These are phyloP conservation scores for Protodeltote pygarga DNA, from an alignment of 2,888 invertebrate genomes.

Conservation along the genomic window DNA sequence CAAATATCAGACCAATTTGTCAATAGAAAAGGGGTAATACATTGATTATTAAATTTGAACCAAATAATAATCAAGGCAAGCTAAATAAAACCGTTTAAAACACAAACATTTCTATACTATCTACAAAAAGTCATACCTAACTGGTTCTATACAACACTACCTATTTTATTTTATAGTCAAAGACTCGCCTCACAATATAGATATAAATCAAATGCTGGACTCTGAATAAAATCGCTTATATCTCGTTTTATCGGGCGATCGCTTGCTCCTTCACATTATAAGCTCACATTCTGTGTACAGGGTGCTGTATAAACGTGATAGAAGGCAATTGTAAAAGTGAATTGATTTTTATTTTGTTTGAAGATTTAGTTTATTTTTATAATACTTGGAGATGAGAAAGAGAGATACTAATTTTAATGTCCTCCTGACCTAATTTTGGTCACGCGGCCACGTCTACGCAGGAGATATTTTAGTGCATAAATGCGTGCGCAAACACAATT, in stretches of 20 bases:
- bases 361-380: too few species aligned
- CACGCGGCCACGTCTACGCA: too few species aligned
- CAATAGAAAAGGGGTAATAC: too few species aligned
- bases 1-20: too few species aligned
- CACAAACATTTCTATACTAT: background rate
- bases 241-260: constrained; percentile 72
- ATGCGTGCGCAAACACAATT: too few species aligned
- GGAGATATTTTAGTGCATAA: too few species aligned
- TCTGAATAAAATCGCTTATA: constrained; percentile 81
- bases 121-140: constrained; percentile 25
- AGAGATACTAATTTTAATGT: too few species aligned
- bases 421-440: too few species aligned
- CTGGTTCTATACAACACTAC: constrained; percentile 35
- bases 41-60: too few species aligned
- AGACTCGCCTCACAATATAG: constrained; percentile 74
- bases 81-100: background rate
- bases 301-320: constrained; percentile 31
- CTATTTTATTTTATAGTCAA: constrained; percentile 46
- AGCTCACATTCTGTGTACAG: constrained; percentile 51
- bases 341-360: too few species aligned
- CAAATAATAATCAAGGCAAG: background rate
- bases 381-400: too few species aligned
- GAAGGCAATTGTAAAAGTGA: too few species aligned
- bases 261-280: constrained; percentile 71
- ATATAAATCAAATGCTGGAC: constrained; percentile 77